These are phyloP conservation scores for Strigamia maritima DNA, from an alignment of 2,888 invertebrate genomes.

Conservation along the genomic window DNA sequence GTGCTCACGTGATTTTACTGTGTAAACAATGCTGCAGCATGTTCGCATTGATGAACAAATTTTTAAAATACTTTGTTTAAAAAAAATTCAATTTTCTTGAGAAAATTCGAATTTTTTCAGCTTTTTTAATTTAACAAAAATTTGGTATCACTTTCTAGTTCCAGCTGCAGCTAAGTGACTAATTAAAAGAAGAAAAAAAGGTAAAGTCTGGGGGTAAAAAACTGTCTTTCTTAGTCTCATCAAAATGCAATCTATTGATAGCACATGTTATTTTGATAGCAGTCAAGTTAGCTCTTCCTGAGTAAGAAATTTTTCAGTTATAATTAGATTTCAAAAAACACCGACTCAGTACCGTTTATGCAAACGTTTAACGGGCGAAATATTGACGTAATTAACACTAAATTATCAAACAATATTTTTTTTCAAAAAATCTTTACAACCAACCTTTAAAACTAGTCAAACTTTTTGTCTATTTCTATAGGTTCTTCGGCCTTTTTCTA, in stretches of 20 bases:
- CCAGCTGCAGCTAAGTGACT: not conserved
- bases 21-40: not conserved
- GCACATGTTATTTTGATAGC: conserved; percentile 25
- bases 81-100: too few relatives aligned
- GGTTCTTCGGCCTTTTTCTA: conserved; percentile 16
- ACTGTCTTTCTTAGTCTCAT: not conserved
- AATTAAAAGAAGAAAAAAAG: not conserved
- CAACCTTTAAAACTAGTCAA: not conserved
- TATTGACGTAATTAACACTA: not conserved
- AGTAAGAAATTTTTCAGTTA: conserved; percentile 16
- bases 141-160: not conserved
- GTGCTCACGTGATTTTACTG: not conserved
- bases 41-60: not conserved
- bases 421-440: not conserved
- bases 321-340: conserved; percentile 7
- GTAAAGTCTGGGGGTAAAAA: not conserved
- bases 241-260: conserved; percentile 22
- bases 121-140: not conserved
- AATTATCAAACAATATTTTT: not conserved
- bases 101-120: not conserved
- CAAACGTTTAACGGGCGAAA: not conserved
- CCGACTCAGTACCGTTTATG: not conserved
- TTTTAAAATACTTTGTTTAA: too few relatives aligned
- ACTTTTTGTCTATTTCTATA: not conserved
- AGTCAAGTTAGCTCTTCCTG: conserved; percentile 3